These are phyloP conservation scores for Calyptomena viridis DNA, from an alignment of 2,113 vertebrate species.

Conservation along the genomic window DNA sequence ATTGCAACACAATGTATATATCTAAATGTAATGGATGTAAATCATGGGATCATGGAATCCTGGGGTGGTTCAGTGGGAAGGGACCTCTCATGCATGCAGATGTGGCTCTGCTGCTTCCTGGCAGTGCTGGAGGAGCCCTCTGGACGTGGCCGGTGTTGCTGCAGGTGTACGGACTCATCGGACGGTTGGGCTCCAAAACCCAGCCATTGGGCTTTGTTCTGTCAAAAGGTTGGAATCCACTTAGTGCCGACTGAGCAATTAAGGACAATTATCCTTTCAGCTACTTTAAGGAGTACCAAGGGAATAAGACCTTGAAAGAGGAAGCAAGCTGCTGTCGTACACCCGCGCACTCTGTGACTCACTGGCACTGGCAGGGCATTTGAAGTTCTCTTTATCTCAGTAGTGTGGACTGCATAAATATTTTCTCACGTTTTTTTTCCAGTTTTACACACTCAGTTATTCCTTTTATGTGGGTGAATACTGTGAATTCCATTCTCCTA, in stretches of 20 bases:
- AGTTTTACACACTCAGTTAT: conserved; percentile 22
- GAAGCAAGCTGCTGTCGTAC: neutral
- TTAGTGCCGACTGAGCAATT: conserved; percentile 64
- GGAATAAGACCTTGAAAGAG: neutral
- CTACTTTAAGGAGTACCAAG: neutral
- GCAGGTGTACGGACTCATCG: conserved; percentile 6
- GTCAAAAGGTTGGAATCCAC: conserved; percentile 33
- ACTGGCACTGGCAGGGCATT: neutral
- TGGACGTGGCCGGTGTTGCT: accelerated
- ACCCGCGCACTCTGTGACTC: neutral
- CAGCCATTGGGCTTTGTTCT: conserved; percentile 15
- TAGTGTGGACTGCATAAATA: neutral
- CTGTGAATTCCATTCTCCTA: neutral
- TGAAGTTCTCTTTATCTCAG: conserved; percentile 29
- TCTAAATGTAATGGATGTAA: accelerated
- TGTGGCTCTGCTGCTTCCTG: neutral
- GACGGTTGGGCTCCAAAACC: neutral
- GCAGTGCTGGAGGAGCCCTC: neutral
- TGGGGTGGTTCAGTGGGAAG: neutral
- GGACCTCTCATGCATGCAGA: neutral
- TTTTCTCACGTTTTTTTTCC: conserved; percentile 10
- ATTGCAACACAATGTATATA: accelerated
- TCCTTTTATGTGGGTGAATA: conserved; percentile 21
- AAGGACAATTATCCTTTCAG: conserved; percentile 55
- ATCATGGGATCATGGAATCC: accelerated